Base-by-base conservation (phyloP, 2,797 vertebrate species). In the Spheniscus humboldti region DNA sequence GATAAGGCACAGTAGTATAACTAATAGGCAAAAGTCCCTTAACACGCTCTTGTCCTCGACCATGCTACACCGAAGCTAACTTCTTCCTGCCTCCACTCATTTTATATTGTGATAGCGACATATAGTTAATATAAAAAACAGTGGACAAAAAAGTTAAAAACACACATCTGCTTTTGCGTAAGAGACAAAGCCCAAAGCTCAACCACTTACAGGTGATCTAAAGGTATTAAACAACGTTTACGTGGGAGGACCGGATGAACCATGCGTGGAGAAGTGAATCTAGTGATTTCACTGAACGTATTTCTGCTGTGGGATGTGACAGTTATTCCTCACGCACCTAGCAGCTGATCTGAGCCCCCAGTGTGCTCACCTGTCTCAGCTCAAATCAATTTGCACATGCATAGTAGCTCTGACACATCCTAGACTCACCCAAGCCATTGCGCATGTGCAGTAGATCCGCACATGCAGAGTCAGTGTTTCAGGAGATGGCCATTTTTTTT, bases 201-300 rank as follows among this genome's bases (percentile, higher is more conserved):
- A 63, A 6, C 4, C 39, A 7, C 52, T 66, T 7, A 4, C 9
- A 69, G 47, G 35, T 23, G 33, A 72, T 10, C 35, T 57, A 13
- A 56, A 66, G 31, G 31, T 11, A 45, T 18, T 25, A 31, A 80
- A 83, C 57, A 5, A 6, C 0, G 0, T 11, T 55, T 66, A 71
- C 50, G 7, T 0, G 23, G 41, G 23, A 64, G 27, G 41, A 39
- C 13, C 3, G 5, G 73, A 27, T 9, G 60, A 80, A 60, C 48
- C 57, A 13, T 0, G 1, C 3, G 0, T 0, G 5, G 64, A 20
- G n/a, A 62, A 18, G 77, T 0, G 6, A 33, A 8, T 10, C 3
- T 4, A 5, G 59, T 0, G 27, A 43, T 72, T 69, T 28, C 4
- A 5, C 33, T 0, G 20, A 57, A 4, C 0, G 4, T 2, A 1